Evolutionary conservation across 2,113 vertebrate species (phyloP).

Genomic region (Myiagra hebetior): DNA sequence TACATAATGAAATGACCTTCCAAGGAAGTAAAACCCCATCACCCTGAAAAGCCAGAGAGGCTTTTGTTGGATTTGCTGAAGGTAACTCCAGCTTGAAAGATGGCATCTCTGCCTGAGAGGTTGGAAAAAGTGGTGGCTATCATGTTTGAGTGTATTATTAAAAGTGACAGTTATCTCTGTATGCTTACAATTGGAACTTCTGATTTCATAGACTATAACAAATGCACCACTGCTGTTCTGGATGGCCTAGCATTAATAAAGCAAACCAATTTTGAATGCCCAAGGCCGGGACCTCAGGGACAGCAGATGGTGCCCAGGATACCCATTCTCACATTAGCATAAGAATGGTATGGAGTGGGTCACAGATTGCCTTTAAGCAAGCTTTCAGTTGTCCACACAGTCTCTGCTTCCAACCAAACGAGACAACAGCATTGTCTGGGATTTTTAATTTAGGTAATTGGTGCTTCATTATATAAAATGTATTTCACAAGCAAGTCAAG

Average conservation of each 20-base stretch:
- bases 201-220: slow-evolving; percentile 23
- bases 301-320: slow-evolving; percentile 71
- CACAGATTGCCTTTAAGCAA: slow-evolving; percentile 62
- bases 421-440: slow-evolving; percentile 27
- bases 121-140: neutral
- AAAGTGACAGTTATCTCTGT: slow-evolving; percentile 52
- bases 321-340: slow-evolving; percentile 65
- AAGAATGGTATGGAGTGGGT: slow-evolving; percentile 30
- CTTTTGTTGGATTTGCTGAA: slow-evolving; percentile 1
- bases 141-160: slow-evolving; percentile 33
- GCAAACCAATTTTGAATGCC: slow-evolving; percentile 48
- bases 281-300: slow-evolving; percentile 52
- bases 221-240: slow-evolving; percentile 48
- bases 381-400: slow-evolving; percentile 23
- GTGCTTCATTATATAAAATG: slow-evolving; percentile 14
- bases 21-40: neutral
- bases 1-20: slow-evolving; percentile 1
- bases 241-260: slow-evolving; percentile 65
- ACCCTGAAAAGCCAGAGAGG: neutral
- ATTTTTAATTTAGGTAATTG: slow-evolving; percentile 21
- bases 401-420: slow-evolving; percentile 42
- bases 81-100: slow-evolving; percentile 9
- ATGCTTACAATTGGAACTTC: slow-evolving; percentile 12
- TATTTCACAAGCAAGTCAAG: neutral
- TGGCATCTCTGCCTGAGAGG: slow-evolving; percentile 18